Evolutionary conservation across 2,113 vertebrate species (phyloP), one percentile per base, ranked within the genome.

Genomic region (Saccopteryx leptura): DNA sequence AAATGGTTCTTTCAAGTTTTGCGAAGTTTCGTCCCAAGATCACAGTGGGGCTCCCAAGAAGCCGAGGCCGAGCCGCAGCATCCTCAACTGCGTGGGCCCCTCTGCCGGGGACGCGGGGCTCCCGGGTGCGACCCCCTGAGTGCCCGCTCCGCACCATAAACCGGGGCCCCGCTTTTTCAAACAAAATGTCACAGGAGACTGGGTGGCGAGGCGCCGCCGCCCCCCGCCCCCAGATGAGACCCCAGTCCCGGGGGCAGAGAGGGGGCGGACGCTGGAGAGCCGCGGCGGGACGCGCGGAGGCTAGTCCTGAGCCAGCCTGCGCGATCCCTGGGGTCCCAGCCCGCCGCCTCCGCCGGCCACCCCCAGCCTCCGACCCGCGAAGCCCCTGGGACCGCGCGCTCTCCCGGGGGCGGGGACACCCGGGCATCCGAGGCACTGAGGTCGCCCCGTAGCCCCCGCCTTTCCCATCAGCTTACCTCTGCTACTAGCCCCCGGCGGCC

Each of bases 401-500:
- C 85, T n/a, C 18, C 4, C 21, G 76, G 71, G 65, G 92, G 3
- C 5, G 68, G 56, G 84, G 58, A n/a, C 13, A 63, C 26, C 93
- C 5, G 23, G 72, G 68, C 56, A 68, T n/a, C 46, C 4, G 87
- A 39, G 60, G 39, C 23, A 4, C 39, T 9, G 46, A 68, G 39
- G 39, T 58, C 48, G 50, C 46, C 63, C 78, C 80, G 75, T 23
- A 56, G 80, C 72, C 78, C 90, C 31, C 1, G 50, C 71, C 69
- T 50, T 69, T 7, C 56, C 80, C 66, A 54, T 52, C 88, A 65
- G 90, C 96, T 83, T 96, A 98, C 97, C 96, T 97, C 79, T 4
- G 82, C 71, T 4, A 65, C 26, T 12, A 31, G 56, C 6, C 31
- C 50, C 83, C 4, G 5, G 48, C 5, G 21, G 26, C 61, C 54